A percentile compares a stretch with the other conserved stretches of the same genome.
These are phyloP conservation scores for Spodoptera picta DNA, from an alignment of 2,888 invertebrate genomes.

Conservation along the genomic window DNA sequence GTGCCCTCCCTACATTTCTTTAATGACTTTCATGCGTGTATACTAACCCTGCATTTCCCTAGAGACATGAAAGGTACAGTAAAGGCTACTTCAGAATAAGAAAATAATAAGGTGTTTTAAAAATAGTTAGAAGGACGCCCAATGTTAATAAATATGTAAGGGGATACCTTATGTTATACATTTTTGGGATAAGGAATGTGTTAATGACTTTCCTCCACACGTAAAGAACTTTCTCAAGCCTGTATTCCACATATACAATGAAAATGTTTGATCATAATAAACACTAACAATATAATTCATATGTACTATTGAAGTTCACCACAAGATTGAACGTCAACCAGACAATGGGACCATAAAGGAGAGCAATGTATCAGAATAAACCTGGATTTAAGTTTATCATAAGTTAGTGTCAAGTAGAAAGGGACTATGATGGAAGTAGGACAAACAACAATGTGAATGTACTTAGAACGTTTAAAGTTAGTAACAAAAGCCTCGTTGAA, in stretches of 20 bases:
- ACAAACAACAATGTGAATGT: conserved; percentile 18
- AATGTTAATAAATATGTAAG: no score
- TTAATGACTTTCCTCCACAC: no score
- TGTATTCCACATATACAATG: conserved; percentile 6
- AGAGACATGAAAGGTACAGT: not conserved
- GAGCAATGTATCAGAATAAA: conserved; percentile 38
- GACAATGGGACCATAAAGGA: conserved; percentile 45
- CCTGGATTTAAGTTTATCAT: conserved; percentile 29
- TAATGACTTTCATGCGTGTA: conserved; percentile 11
- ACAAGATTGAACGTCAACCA: conserved; percentile 50
- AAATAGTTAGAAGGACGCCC: no score
- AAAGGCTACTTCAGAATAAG: no score
- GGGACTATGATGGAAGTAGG: conserved; percentile 13
- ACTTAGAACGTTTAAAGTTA: conserved; percentile 1
- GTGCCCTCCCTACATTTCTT: conserved; percentile 1
- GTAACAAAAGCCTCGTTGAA: not conserved
- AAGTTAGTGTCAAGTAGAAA: conserved; percentile 30
- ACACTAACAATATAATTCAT: conserved; percentile 17
- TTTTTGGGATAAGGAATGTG: no score
- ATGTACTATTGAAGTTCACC: conserved; percentile 28
- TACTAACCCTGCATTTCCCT: conserved; percentile 18
- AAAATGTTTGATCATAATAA: conserved; percentile 31
- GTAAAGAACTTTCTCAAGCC: not conserved
- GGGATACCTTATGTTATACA: no score
- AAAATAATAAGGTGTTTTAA: no score